Conservation (phyloP, 2,113 vertebrate species). For the Cepphus grylle region DNA sequence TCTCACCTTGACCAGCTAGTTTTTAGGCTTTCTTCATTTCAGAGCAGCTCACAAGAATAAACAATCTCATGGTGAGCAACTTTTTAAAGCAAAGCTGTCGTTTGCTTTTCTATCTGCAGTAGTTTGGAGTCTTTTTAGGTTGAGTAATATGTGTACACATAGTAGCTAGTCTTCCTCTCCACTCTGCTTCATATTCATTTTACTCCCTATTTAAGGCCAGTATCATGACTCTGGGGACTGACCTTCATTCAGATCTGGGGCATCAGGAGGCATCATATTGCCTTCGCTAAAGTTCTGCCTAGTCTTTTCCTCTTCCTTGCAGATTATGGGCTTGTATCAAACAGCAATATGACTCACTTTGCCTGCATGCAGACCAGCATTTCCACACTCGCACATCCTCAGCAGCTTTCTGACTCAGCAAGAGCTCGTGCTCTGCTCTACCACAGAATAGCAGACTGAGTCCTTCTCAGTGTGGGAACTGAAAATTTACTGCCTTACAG, state of each 20-base stretch:
- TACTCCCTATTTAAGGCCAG: not conserved
- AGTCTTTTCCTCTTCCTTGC: not conserved
- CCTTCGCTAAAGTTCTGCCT: not conserved
- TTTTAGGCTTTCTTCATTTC: not conserved
- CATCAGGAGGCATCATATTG: not conserved
- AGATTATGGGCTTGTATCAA: not conserved
- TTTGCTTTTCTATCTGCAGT: not conserved
- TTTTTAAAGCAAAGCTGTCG: not conserved
- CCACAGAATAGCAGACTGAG: not conserved
- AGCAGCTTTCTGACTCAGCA: conserved; percentile 31
- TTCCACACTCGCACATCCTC: not conserved
- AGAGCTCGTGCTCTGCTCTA: not conserved
- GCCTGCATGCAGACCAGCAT: not conserved
- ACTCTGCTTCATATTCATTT: not conserved
- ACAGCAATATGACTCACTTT: not conserved
- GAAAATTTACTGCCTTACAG: not conserved
- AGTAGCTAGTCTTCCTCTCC: not conserved
- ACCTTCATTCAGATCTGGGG: not conserved
- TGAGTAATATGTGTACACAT: not conserved
- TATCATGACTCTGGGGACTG: not conserved
- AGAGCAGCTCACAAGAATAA: not conserved
- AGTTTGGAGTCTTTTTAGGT: not conserved
- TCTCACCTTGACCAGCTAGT: not conserved
- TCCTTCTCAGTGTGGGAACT: not conserved
- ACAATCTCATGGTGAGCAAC: not conserved